phyloP scores from a whole-genome alignment of 2,888 invertebrate species.

The Amphipyra tragopoginis region DNA sequence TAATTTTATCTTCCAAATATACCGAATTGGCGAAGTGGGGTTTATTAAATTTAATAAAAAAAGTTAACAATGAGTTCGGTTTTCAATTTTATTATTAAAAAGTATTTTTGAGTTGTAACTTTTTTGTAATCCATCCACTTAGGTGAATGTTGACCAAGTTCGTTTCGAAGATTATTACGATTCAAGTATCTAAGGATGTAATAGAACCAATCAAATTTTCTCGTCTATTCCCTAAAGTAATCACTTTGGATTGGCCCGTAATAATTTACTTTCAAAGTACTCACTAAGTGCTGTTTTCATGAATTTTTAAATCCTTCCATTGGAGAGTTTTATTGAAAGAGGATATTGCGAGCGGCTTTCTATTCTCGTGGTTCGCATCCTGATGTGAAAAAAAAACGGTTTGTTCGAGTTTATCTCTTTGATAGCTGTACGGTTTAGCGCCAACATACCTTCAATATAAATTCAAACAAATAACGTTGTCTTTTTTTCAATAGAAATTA shows the following conservation, averaged over 20 bases:
- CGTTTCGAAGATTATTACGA: conserved; percentile 6
- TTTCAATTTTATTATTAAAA: conserved; percentile 39
- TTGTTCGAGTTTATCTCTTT: no score
- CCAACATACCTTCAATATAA: no score
- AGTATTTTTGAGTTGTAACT: conserved; percentile 19
- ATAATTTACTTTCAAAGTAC: conserved; percentile 46
- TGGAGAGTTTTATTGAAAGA: conserved; percentile 28
- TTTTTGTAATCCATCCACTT: conserved; percentile 4
- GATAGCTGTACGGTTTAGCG: no score
- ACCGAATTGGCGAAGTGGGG: conserved; percentile 25
- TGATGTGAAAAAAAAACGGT: background rate
- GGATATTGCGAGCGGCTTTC: conserved; percentile 23
- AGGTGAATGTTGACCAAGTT: conserved; percentile 26
- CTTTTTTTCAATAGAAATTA: no score
- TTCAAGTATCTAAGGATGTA: conserved; percentile 10
- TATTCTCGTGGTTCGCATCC: background rate
- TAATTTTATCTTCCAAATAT: conserved; percentile 40
- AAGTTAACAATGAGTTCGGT: conserved; percentile 52
- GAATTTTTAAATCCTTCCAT: conserved; percentile 44
- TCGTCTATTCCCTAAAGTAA: conserved; percentile 37
- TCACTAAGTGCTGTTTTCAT: conserved; percentile 39
- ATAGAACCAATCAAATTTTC: conserved; percentile 39
- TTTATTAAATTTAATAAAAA: conserved; percentile 59
- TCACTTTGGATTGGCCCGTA: conserved; percentile 27
- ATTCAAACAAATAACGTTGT: no score